These are phyloP conservation scores for Urophycis tenuis DNA, from an alignment of 2,797 vertebrate genomes.

Conservation along the genomic window DNA sequence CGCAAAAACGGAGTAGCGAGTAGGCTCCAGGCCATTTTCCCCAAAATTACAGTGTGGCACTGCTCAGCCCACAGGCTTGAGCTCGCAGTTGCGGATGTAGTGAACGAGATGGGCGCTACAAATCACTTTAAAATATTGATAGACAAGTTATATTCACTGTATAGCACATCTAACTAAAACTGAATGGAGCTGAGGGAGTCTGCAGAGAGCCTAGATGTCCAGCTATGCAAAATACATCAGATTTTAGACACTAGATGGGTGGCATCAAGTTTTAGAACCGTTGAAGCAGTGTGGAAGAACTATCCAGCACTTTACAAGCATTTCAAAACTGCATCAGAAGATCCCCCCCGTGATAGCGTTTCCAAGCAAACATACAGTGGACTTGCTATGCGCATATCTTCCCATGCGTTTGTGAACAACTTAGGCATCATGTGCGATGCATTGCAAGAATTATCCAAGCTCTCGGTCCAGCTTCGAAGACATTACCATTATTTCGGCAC, in stretches of 20 bases:
- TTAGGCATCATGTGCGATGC: too few species aligned
- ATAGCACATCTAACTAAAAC: too few species aligned
- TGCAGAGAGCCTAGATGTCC: too few species aligned
- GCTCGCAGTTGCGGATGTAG: conserved; percentile 20
- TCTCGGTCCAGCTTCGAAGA: conserved; percentile 21
- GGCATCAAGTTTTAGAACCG: conserved; percentile 11
- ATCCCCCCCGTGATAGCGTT: conserved; percentile 9
- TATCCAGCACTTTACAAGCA: conserved; percentile 19
- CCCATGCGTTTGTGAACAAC: conserved; percentile 17
- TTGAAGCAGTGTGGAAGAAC: neutral
- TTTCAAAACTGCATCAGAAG: conserved; percentile 21
- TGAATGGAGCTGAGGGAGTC: too few species aligned
- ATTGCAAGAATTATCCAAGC: conserved; percentile 10
- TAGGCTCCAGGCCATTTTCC: conserved; percentile 23
- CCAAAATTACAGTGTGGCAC: conserved; percentile 20
- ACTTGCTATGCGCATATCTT: conserved; percentile 4
- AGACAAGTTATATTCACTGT: too few species aligned
- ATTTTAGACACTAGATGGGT: neutral
- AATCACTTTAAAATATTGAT: conserved; percentile 34
- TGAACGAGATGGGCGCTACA: conserved; percentile 32
- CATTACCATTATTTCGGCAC: conserved; percentile 13
- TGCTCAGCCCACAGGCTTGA: conserved; percentile 16
- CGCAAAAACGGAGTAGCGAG: conserved; percentile 8
- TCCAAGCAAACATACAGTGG: conserved; percentile 21
- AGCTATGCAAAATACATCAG: too few species aligned